Evolutionary conservation across 1,140 invertebrate genomes (phyloP).

Genomic region (Achroia grisella): DNA sequence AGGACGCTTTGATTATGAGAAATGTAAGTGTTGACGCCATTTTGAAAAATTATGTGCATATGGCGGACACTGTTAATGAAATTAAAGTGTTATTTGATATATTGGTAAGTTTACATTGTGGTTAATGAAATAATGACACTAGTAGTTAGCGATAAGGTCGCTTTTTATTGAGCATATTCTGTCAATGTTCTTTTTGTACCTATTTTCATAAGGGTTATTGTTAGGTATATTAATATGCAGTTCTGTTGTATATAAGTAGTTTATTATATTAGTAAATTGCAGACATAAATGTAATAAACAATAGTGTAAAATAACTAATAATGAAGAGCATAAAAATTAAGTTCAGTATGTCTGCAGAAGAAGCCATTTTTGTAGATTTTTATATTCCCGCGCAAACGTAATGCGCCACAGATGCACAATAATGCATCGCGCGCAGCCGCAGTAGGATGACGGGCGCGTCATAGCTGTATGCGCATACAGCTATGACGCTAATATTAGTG

Average conservation of each 20-base stretch:
- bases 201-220: too few species aligned
- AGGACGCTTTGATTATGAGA: not conserved
- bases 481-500: too few species aligned
- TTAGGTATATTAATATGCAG: too few species aligned
- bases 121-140: not conserved
- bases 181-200: not conserved
- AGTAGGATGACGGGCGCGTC: too few species aligned
- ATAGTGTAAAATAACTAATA: too few species aligned
- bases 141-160: not conserved
- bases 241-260: not conserved
- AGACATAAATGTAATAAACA: not conserved
- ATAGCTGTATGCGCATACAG: too few species aligned
- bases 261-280: not conserved
- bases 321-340: too few species aligned
- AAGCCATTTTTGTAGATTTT: too few species aligned
- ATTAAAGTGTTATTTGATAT: not conserved
- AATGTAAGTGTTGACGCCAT: not conserved
- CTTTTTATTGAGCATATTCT: not conserved
- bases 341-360: too few species aligned
- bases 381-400: too few species aligned
- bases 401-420: too few species aligned
- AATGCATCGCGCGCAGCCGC: too few species aligned
- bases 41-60: not conserved
- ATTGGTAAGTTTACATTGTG: not conserved
- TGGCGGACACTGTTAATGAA: not conserved